phyloP scores from a whole-genome alignment of 2,888 invertebrate species.

The Cylindroiulus punctatus region DNA sequence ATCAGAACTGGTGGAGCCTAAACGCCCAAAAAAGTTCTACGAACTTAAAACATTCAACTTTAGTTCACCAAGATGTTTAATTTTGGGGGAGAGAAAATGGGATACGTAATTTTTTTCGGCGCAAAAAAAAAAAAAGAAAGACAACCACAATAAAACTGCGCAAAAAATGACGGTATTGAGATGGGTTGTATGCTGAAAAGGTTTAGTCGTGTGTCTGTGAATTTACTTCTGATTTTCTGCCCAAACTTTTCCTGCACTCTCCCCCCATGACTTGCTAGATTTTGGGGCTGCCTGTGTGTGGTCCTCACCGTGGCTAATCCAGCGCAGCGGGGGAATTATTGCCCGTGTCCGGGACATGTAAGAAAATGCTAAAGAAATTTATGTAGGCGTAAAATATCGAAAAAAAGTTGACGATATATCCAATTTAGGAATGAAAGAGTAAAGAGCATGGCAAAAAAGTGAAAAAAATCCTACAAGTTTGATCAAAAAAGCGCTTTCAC shows the following conservation, averaged over 20 bases:
- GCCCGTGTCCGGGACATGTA: conserved; percentile 29
- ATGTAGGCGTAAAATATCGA: not conserved
- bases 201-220: conserved; percentile 37
- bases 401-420: conserved; percentile 36
- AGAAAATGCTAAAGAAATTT: conserved; percentile 23
- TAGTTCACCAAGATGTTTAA: conserved; percentile 22
- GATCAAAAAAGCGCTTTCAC: not conserved
- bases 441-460: not conserved
- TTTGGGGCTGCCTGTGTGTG: conserved; percentile 29
- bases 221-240: conserved; percentile 42
- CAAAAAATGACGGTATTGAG: conserved; percentile 17
- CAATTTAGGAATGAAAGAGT: conserved; percentile 42
- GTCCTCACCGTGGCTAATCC: conserved; percentile 33
- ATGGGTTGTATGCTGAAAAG: conserved; percentile 29
- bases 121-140: not conserved
- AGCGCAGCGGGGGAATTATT: conserved; percentile 42
- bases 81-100: conserved; percentile 23
- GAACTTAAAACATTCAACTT: not conserved
- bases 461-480: not conserved
- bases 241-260: conserved; percentile 29
- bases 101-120: not conserved
- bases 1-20: not conserved
- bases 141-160: not conserved
- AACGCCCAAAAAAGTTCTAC: not conserved
- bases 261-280: conserved; percentile 38